Conservation (phyloP, 2,797 vertebrate species). For the Cetoscarus ocellatus region DNA sequence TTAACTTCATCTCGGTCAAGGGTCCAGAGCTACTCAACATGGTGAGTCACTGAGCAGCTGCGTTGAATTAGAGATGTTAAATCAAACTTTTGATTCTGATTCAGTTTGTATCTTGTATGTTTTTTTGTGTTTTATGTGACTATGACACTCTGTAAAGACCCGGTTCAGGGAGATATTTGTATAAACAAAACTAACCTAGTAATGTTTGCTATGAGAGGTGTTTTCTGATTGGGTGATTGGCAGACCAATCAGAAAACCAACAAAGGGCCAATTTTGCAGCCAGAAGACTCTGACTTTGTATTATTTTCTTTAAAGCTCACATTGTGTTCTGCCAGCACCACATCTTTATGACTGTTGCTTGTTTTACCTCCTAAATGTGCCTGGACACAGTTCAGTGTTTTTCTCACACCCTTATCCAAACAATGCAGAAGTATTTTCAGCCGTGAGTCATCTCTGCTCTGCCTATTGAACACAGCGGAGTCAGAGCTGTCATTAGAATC, state of each 20-base stretch:
- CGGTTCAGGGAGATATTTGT: no score
- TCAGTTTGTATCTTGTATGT: no score
- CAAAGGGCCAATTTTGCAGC: background rate
- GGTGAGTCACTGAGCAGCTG: constrained; percentile 83
- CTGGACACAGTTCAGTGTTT: background rate
- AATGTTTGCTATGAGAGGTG: no score
- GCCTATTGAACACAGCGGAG: background rate
- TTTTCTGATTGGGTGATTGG: no score
- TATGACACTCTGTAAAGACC: no score
- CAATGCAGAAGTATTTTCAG: no score
- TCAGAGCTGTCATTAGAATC: background rate
- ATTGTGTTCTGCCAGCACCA: background rate
- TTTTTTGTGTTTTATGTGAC: no score
- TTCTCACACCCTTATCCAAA: background rate
- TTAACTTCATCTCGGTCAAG: constrained; percentile 99
- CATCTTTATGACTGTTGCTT: background rate
- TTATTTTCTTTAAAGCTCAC: background rate
- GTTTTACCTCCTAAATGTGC: background rate
- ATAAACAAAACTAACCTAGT: no score
- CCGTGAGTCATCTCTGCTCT: background rate
- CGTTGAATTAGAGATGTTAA: background rate
- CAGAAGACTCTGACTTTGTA: no score
- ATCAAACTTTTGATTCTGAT: background rate
- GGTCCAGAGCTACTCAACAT: constrained; percentile 97
- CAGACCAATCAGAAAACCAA: no score